These are phyloP conservation scores for Drosophila ohnishii DNA, from an alignment of 1,140 invertebrate genomes.

Conservation along the genomic window DNA sequence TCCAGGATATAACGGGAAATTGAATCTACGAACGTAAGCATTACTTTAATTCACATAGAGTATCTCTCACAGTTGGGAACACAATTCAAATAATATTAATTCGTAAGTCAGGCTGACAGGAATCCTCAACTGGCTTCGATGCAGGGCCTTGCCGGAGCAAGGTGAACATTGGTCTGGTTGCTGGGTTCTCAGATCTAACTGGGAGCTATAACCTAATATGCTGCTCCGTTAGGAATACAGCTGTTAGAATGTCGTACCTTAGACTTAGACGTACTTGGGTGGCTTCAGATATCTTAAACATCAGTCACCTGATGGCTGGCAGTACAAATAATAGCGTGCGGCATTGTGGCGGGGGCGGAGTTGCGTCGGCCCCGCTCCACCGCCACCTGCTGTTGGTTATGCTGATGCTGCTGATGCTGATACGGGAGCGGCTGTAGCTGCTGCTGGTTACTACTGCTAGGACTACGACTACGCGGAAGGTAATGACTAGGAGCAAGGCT, in stretches of 20 bases:
- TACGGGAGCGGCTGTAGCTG: conserved; percentile 43
- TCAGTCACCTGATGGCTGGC: conserved; percentile 82
- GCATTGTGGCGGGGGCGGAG: conserved; percentile 70
- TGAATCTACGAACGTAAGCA: conserved; percentile 2
- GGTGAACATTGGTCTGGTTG: conserved; percentile 35
- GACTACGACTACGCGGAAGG: conserved; percentile 74
- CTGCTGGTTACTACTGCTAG: conserved; percentile 64
- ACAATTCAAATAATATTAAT: conserved; percentile 3
- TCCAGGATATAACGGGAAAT: not conserved
- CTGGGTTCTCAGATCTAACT: not conserved
- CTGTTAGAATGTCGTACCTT: conserved; percentile 5
- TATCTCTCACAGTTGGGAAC: conserved; percentile 3
- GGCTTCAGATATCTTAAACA: conserved; percentile 54
- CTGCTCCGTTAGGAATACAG: conserved; percentile 11
- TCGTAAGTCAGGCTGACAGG: not conserved
- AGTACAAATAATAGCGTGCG: conserved; percentile 69
- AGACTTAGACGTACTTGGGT: conserved; percentile 13
- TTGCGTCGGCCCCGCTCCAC: conserved; percentile 64
- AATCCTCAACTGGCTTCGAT: conserved; percentile 6
- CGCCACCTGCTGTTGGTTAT: conserved; percentile 31
- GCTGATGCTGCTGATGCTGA: conserved; percentile 38
- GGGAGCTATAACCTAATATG: not conserved
- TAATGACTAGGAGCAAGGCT: conserved; percentile 66
- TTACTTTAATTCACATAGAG: conserved; percentile 8
- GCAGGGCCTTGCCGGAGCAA: conserved; percentile 1